These are phyloP conservation scores for Spisula solida DNA, from an alignment of 2,888 invertebrate genomes.

Conservation along the genomic window DNA sequence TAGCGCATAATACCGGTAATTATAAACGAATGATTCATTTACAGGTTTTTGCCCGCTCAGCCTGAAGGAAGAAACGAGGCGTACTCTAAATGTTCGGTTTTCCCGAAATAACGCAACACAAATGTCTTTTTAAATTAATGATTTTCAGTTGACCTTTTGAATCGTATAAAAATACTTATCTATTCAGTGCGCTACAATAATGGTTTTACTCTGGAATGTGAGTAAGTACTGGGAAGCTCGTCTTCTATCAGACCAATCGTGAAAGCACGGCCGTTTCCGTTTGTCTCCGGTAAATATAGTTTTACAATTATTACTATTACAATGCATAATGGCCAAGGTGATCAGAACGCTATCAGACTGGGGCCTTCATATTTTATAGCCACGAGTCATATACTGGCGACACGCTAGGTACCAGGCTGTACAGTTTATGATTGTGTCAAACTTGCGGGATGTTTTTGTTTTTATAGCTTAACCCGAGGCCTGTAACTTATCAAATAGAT, in stretches of 20 bases:
- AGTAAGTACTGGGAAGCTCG: not conserved
- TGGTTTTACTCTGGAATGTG: not conserved
- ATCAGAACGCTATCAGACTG: not conserved
- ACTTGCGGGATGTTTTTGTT: conserved; percentile 7
- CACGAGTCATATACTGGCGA: not conserved
- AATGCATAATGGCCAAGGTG: too few relatives aligned
- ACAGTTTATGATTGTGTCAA: not conserved
- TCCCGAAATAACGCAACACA: not conserved
- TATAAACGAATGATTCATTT: conserved; percentile 8
- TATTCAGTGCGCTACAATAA: not conserved
- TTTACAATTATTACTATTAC: too few relatives aligned
- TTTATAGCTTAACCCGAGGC: not conserved
- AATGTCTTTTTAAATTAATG: conserved; percentile 9
- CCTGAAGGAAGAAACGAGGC: not conserved
- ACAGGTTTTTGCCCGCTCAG: not conserved
- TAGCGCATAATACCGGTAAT: not conserved
- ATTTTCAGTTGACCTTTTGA: not conserved
- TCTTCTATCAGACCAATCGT: too few relatives aligned
- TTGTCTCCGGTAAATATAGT: too few relatives aligned
- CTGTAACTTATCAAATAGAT: conserved; percentile 18
- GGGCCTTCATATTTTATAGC: not conserved
- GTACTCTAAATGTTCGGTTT: not conserved
- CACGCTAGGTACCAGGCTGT: conserved; percentile 5
- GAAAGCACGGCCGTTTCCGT: too few relatives aligned
- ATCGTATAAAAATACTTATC: not conserved